These are phyloP conservation scores for Periophthalmus magnuspinnatus DNA, from an alignment of 2,797 vertebrate genomes.

Conservation along the genomic window DNA sequence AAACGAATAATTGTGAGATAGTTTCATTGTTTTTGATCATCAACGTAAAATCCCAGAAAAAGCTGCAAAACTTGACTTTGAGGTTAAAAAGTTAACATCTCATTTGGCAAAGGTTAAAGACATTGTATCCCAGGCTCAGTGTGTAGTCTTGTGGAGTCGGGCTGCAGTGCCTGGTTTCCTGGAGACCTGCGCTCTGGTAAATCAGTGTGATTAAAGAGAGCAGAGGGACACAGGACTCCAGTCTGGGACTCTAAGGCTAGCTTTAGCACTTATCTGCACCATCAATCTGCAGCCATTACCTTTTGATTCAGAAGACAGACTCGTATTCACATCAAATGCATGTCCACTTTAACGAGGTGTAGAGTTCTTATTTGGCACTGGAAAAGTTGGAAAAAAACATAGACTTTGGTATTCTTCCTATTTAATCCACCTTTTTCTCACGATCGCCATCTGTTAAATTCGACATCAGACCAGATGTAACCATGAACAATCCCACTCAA, in stretches of 20 bases:
- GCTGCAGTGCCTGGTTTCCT: constrained; percentile 31
- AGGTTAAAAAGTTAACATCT: background rate
- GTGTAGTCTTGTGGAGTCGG: constrained; percentile 17
- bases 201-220: constrained; percentile 48
- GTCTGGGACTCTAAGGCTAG: constrained; percentile 22
- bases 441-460: background rate
- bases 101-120: background rate
- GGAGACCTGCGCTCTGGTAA: constrained; percentile 30
- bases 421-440: background rate
- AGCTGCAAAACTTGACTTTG: background rate
- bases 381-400: constrained; percentile 18
- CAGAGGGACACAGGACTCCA: constrained; percentile 14
- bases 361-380: constrained; percentile 10
- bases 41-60: background rate
- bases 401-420: no score
- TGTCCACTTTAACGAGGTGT: constrained; percentile 21
- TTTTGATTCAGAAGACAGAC: constrained; percentile 27
- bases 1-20: background rate
- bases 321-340: constrained; percentile 26
- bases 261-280: constrained; percentile 30
- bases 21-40: background rate
- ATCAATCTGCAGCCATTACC: constrained; percentile 34
- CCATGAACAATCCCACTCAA: background rate
- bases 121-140: constrained; percentile 1
- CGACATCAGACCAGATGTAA: background rate